Base-by-base conservation (phyloP, 2,888 invertebrate genomes). In the Scaptomyza reducta region DNA sequence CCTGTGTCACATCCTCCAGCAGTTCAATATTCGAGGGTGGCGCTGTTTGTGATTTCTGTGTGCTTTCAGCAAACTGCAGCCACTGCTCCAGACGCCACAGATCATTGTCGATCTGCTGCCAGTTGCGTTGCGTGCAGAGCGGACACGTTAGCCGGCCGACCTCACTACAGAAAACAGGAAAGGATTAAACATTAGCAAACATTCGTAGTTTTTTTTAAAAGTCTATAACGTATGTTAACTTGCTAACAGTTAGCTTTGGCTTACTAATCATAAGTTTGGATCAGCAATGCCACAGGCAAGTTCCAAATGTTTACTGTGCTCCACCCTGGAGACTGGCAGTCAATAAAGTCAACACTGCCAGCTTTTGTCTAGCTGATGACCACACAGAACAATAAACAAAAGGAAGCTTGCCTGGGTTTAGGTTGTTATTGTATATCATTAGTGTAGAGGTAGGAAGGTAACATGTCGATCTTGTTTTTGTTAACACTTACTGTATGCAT, bases 71-170 rank as follows among this genome's bases (percentile, higher is more conserved):
- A 81, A 95, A 95, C 91, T 96, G 96, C 70, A 97, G 93, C 97
- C 97, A 97, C 91, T 97, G 96, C 89, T 97, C 97, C 78, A 97
- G 92, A 53, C 97, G 94, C 97, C 97, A 97, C 31, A 97, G 93
- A 91, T 97, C 97, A 89, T 96, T 97, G 90, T 97, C 97, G 81
- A 97, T 93, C 91, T 97, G 97, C 72, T 96, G 95, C 96, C 97
- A 97, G 92, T 97, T 97, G 65, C 96, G 95, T 88, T 95, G 95
- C 46, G 97, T 96, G 90, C 97, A 97, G 62, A 97, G 93, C 13
- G 97, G 97, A 90, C 97, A 97, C n/a, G 96, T 95, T 75, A 96
- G 91, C 53, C 95, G 94, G 41, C 96, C 96, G 67, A 94, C 93
- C 90, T 96, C 96, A 90, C 96, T 92, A 49, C 29, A 56, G 16